phyloP scores from a whole-genome alignment of 2,113 vertebrate species.

The Thinocorus orbignyianus region DNA sequence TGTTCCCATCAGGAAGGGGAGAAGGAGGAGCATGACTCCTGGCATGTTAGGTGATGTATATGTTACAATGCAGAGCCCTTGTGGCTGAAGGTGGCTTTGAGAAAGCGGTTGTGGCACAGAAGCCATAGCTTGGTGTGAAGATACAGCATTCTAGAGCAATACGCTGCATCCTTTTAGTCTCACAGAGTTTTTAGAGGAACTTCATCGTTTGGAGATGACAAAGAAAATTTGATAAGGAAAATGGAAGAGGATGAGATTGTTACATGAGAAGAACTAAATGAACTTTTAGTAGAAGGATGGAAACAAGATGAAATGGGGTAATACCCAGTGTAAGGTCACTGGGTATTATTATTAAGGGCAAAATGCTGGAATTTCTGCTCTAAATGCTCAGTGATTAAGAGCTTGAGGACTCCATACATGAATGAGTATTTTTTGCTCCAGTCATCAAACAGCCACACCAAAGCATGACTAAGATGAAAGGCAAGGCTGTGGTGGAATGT shows the following conservation, averaged over 20 bases:
- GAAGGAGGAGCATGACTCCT: neutral
- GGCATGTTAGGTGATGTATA: neutral
- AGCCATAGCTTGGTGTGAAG: neutral
- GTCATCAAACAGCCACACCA: neutral
- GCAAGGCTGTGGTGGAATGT: neutral
- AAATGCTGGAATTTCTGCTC: neutral
- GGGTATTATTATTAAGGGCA: neutral
- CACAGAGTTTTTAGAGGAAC: neutral
- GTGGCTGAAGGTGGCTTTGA: neutral
- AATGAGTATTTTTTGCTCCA: slow-evolving; percentile 4
- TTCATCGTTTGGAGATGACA: neutral
- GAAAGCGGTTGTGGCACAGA: neutral
- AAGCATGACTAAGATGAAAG: slow-evolving; percentile 25
- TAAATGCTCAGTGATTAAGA: neutral
- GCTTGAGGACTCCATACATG: neutral
- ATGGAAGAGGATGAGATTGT: neutral
- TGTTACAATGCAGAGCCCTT: neutral
- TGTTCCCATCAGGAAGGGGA: neutral
- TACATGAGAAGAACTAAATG: neutral
- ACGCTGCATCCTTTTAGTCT: neutral
- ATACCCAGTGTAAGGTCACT: neutral
- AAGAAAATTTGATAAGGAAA: neutral
- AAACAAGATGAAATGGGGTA: neutral
- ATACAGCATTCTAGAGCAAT: neutral
- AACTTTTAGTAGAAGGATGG: neutral